Base-by-base conservation (phyloP, 2,888 invertebrate genomes). In the Caenorhabditis sinica region DNA sequence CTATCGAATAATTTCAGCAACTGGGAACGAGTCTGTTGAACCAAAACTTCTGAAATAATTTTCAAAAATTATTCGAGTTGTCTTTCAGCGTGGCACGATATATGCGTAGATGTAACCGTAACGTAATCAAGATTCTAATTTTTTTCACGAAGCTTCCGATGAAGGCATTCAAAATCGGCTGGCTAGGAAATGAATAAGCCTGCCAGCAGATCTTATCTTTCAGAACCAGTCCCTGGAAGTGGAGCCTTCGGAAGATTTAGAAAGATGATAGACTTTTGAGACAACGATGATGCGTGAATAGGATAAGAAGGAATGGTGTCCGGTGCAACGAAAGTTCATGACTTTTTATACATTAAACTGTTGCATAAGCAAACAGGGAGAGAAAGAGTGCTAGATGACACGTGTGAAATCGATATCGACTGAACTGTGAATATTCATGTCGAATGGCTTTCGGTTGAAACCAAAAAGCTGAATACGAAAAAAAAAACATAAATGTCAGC, bases 171-270 rank as follows among this genome's bases (percentile, higher is more conserved):
- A 66, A 75, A 75, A 75, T 66, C 75, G 75, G 75, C 30, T 45
- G 58, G 58, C 53, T 49, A 36, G 33, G 49, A 43, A 58, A 36
- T 53, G 73, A 63, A 61, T 65, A 76, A 58, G 75, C 75, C 36
- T 68, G 56, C 45, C n/a, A 40, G 49, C 15, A 74, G 76, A 76
- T 76, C 15, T 60, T 36, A 76, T 76, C 76, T 40, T 28, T 11
- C 17, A 61, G 40, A 76, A 76, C 76, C 68, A 76, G 76, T 76
- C 68, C 61, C 76, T 69, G 60, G 61, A 69, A 69, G 56, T 76
- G 76, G 76, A 76, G 76, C 76, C 61, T 76, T 49, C 68, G 60
- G 56, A 69, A 56, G 68, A 69, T 76, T 53, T 51, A 43, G 2
- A 36, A 23, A 11, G 20, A 49, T 53, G 72, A 79, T 71, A 79